These are phyloP conservation scores for Hemitrygon akajei DNA, from an alignment of 2,797 vertebrate genomes.

Conservation along the genomic window DNA sequence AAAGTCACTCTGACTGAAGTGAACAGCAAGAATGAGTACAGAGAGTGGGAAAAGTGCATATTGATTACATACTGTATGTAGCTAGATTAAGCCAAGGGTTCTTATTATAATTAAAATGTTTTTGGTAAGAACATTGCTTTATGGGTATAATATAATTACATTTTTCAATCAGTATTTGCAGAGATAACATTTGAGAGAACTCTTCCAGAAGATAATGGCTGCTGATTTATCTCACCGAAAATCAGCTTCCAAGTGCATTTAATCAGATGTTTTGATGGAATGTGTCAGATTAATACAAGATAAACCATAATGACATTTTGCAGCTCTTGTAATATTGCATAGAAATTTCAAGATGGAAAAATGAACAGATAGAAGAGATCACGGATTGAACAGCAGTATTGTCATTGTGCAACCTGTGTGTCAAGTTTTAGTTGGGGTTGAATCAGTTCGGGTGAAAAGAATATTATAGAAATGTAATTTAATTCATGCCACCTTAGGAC, in stretches of 20 bases:
- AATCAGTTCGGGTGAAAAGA: background rate
- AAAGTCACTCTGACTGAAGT: background rate
- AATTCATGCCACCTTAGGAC: background rate
- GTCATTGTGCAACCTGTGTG: background rate
- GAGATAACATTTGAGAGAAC: background rate
- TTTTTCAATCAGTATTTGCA: background rate
- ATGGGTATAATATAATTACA: background rate
- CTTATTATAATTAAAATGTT: background rate
- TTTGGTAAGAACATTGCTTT: background rate
- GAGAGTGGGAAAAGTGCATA: background rate
- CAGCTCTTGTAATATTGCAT: background rate
- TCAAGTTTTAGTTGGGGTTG: background rate
- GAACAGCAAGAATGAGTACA: background rate
- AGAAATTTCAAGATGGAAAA: background rate
- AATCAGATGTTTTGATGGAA: conserved; percentile 1
- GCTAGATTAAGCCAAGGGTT: background rate
- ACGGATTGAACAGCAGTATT: background rate
- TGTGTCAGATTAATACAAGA: background rate
- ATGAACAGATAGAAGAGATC: background rate
- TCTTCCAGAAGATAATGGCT: background rate
- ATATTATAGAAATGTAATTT: background rate
- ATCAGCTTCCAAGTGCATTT: background rate
- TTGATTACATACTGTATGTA: background rate
- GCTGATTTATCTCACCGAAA: background rate
- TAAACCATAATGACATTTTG: background rate